Evolutionary conservation across 1,140 invertebrate species (phyloP).

Genomic region (Cheumatopsyche charites): DNA sequence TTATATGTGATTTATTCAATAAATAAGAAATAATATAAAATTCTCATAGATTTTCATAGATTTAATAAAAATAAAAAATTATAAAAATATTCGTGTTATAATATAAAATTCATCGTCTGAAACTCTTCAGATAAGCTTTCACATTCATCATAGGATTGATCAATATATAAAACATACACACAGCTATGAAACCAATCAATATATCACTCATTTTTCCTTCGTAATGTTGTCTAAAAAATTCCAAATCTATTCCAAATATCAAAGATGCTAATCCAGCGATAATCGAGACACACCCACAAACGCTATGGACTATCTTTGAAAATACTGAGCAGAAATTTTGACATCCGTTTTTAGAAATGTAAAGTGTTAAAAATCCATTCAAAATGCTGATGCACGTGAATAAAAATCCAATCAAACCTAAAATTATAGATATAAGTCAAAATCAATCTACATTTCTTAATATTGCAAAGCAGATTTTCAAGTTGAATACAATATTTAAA

Average conservation of each 20-base stretch:
- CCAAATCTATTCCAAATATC: conserved; percentile 28
- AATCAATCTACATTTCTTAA: too few relatives aligned
- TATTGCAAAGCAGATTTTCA: too few relatives aligned
- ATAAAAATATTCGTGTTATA: too few relatives aligned
- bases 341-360: not conserved
- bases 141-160: conserved; percentile 28
- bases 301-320: conserved; percentile 20
- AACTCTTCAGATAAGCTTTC: conserved; percentile 10
- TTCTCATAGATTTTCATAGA: too few relatives aligned
- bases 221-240: not conserved
- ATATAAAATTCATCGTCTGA: not conserved
- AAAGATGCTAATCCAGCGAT: conserved; percentile 35
- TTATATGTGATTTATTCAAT: too few relatives aligned
- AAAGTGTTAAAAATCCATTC: conserved; percentile 37
- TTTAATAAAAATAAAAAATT: too few relatives aligned
- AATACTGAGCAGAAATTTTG: not conserved
- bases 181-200: conserved; percentile 30
- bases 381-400: conserved; percentile 31
- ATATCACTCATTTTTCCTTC: not conserved
- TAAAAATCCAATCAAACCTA: conserved; percentile 37
- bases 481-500: too few relatives aligned
- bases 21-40: too few relatives aligned
- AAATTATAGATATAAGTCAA: conserved; percentile 26
- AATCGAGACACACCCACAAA: conserved; percentile 26
- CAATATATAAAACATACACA: conserved; percentile 28